phyloP scores from a whole-genome alignment of 1,140 invertebrate genomes.

The Drosophila melanica region DNA sequence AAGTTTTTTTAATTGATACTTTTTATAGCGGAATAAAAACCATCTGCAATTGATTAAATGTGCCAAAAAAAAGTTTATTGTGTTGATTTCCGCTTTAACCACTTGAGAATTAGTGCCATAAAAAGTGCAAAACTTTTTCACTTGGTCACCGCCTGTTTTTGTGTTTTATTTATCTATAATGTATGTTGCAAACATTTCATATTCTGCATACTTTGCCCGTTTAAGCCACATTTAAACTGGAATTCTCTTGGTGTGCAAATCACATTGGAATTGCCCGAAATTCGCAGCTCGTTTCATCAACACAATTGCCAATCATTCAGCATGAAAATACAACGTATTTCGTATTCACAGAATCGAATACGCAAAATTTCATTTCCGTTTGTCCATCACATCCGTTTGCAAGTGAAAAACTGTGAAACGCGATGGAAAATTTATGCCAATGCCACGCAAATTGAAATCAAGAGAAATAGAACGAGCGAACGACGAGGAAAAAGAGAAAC shows the following conservation, averaged over 20 bases:
- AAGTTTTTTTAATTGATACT: background rate
- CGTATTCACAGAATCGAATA: constrained; percentile 25
- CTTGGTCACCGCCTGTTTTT: background rate
- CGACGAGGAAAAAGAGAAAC: background rate
- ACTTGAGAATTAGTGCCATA: constrained; percentile 8
- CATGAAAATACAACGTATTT: constrained; percentile 2
- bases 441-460: background rate
- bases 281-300: constrained; percentile 19
- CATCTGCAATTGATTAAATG: no score
- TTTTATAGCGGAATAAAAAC: no score
- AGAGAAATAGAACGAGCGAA: background rate
- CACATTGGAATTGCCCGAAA: constrained; percentile 7
- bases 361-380: constrained; percentile 46
- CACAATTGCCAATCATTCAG: constrained; percentile 30
- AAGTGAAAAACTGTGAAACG: constrained; percentile 13
- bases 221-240: background rate
- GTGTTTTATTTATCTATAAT: background rate
- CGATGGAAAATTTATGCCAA: constrained; percentile 9
- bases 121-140: background rate
- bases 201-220: background rate
- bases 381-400: constrained; percentile 6
- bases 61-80: background rate
- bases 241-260: constrained; percentile 3
- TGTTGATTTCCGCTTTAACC: background rate
- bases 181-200: background rate